Conservation (phyloP, 2,113 vertebrate species). For the Alligator mississippiensis region DNA sequence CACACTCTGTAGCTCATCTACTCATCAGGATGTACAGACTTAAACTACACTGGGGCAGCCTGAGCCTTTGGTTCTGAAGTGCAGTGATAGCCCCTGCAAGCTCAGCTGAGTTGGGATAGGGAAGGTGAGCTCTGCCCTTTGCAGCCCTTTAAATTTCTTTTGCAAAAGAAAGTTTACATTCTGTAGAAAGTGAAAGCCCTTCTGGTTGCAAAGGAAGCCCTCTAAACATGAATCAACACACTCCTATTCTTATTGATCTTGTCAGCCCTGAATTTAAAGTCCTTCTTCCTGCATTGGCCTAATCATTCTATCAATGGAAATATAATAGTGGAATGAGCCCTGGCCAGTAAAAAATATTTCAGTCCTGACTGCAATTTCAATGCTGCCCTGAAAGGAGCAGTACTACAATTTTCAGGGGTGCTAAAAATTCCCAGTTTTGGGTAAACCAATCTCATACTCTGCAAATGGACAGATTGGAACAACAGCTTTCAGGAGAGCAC, state of each 20-base stretch:
- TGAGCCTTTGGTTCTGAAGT: background rate
- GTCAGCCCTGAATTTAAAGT: background rate
- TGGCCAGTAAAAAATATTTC: background rate
- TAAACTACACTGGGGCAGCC: background rate
- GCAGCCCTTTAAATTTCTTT: background rate
- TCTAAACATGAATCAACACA: background rate
- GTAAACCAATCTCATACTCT: background rate
- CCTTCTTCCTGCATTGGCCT: background rate
- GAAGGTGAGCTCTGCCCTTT: background rate
- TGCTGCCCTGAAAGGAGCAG: background rate
- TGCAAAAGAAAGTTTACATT: background rate
- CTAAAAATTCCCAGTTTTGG: background rate
- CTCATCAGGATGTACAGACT: background rate
- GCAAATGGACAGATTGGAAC: background rate
- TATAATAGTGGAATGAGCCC: background rate
- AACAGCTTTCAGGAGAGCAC: background rate
- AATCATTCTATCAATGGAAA: background rate
- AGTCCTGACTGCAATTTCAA: background rate
- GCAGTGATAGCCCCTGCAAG: background rate
- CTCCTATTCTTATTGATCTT: background rate
- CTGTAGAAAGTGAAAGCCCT: background rate
- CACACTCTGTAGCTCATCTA: background rate
- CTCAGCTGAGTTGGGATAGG: rapidly evolving
- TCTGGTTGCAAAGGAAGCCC: background rate
- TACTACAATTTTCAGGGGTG: background rate